Conservation (phyloP, 2,113 vertebrate genomes). For the Montifringilla adamsi region DNA sequence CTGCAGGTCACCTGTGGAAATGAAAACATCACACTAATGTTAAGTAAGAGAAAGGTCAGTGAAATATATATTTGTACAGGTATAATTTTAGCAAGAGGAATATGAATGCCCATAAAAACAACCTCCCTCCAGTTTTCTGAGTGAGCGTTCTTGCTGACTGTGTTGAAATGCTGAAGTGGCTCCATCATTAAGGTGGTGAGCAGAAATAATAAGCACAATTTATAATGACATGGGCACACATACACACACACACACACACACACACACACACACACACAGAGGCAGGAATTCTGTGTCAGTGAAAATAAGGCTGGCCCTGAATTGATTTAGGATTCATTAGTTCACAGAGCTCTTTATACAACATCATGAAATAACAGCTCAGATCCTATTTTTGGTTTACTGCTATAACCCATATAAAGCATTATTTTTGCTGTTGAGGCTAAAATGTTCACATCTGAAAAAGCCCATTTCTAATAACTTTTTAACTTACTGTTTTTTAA, state of each 20-base stretch:
- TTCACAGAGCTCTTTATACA: conserved; percentile 26
- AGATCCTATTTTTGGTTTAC: not conserved
- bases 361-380: not conserved
- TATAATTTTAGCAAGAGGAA: not conserved
- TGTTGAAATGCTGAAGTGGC: not conserved
- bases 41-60: not conserved
- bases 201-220: conserved; percentile 5
- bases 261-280: not conserved
- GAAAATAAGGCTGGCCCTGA: not conserved
- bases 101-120: not conserved
- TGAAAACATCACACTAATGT: not conserved
- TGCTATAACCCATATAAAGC: not conserved
- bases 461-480: not conserved
- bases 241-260: not conserved
- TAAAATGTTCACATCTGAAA: not conserved
- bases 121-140: not conserved
- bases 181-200: not conserved
- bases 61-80: not conserved
- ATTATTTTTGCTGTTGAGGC: not conserved
- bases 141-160: not conserved
- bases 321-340: conserved; percentile 41
- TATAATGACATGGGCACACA: not conserved
- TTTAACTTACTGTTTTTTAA: not conserved
- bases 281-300: not conserved
- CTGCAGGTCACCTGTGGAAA: not conserved